Percentiles rank a stretch among this genome's conserved stretches.
These are phyloP conservation scores for Aplysia californica DNA, from an alignment of 1,140 invertebrate genomes.

Conservation along the genomic window DNA sequence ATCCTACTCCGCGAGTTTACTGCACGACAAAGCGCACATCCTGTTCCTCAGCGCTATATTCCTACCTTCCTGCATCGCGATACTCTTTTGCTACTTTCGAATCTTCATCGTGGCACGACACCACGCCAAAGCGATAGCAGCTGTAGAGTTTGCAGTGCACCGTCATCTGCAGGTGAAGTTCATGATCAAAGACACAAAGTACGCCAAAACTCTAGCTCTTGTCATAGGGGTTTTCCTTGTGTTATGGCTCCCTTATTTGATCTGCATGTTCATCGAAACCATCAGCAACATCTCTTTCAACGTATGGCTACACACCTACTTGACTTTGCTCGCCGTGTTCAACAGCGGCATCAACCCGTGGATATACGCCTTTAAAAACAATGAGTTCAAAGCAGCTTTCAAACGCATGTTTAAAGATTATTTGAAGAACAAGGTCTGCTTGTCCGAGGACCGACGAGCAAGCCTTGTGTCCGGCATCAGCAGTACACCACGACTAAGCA, in stretches of 20 bases:
- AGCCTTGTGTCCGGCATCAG: constrained; percentile 6
- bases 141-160: constrained; percentile 73
- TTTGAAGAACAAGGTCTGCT: background rate
- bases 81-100: constrained; percentile 76
- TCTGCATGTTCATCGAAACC: constrained; percentile 71
- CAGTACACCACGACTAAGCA: constrained; percentile 13
- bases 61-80: constrained; percentile 61
- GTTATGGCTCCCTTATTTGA: constrained; percentile 76
- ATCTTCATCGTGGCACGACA: constrained; percentile 76
- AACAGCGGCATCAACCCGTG: constrained; percentile 76
- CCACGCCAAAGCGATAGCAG: constrained; percentile 76
- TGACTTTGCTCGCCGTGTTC: constrained; percentile 72
- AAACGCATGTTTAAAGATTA: constrained; percentile 66
- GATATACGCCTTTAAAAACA: constrained; percentile 78
- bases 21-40: constrained; percentile 41
- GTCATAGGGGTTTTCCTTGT: constrained; percentile 75
- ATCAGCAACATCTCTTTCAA: constrained; percentile 70
- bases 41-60: constrained; percentile 50
- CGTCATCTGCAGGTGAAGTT: constrained; percentile 42
- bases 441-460: background rate
- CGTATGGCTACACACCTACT: constrained; percentile 71
- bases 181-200: constrained; percentile 66
- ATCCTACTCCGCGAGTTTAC: constrained; percentile 60
- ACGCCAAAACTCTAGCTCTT: constrained; percentile 75
- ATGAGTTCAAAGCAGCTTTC: constrained; percentile 74